These are phyloP conservation scores for Conger conger DNA, from an alignment of 2,113 vertebrate species.

Conservation along the genomic window DNA sequence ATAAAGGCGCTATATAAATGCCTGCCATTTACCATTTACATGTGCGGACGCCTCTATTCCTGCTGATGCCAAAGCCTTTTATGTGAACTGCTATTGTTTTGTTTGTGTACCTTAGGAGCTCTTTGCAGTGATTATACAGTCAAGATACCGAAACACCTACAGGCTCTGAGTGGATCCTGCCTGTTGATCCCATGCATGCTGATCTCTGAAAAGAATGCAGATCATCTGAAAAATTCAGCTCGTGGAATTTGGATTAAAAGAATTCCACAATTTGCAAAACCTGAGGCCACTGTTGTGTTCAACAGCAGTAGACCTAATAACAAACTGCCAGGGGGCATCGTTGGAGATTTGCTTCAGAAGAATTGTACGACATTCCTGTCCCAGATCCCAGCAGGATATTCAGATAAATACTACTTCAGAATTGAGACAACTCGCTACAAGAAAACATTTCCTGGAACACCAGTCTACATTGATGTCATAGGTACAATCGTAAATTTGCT, in stretches of 20 bases:
- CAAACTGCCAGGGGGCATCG: slow-evolving; percentile 20
- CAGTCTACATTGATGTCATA: slow-evolving; percentile 30
- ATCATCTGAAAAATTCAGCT: neutral
- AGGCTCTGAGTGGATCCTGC: slow-evolving; percentile 24
- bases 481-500: slow-evolving; percentile 31
- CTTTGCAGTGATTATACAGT: neutral
- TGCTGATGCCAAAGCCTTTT: neutral
- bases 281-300: slow-evolving; percentile 2
- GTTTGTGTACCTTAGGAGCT: neutral
- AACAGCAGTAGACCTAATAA: neutral
- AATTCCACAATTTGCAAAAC: accelerated
- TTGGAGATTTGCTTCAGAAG: slow-evolving; percentile 41
- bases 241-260: slow-evolving; percentile 41
- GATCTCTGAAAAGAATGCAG: neutral
- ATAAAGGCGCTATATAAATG: too few relatives aligned
- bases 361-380: slow-evolving; percentile 53
- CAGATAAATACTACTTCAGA: slow-evolving; percentile 48
- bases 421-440: neutral
- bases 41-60: neutral
- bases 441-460: neutral
- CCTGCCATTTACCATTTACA: too few relatives aligned
- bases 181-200: slow-evolving; percentile 31
- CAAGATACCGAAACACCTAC: neutral
- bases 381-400: neutral
- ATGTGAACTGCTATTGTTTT: neutral